Percentiles rank a stretch among this genome's conserved stretches.
Conservation (phyloP, 2,888 invertebrate species). For the Melanostoma scalare region DNA sequence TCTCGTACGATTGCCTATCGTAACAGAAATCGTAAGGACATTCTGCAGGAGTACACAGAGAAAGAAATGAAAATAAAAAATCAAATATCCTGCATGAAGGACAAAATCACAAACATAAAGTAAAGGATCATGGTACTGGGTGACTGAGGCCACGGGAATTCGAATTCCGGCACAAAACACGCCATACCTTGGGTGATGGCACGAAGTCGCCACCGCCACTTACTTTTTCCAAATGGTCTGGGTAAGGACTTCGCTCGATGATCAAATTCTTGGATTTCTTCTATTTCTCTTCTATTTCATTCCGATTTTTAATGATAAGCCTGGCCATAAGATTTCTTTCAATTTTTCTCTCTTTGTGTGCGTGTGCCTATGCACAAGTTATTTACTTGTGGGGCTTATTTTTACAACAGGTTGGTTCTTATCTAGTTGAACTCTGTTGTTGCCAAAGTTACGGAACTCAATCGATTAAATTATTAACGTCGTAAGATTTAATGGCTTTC, state of each 20-base stretch:
- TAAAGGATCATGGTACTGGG: no score
- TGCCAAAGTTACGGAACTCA: conserved; percentile 63
- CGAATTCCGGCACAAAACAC: neutral
- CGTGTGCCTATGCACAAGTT: no score
- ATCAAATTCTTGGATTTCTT: conserved; percentile 69
- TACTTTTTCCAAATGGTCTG: neutral
- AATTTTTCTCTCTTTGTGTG: conserved; percentile 35
- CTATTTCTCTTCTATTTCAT: conserved; percentile 61
- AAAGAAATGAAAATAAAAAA: conserved; percentile 42
- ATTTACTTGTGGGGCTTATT: conserved; percentile 36
- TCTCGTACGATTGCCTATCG: conserved; percentile 83
- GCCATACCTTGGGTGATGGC: neutral
- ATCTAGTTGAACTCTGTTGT: conserved; percentile 54
- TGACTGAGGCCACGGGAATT: neutral
- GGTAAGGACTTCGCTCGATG: conserved; percentile 18
- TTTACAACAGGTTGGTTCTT: conserved; percentile 5
- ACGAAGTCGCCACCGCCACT: neutral
- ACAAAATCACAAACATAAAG: conserved; percentile 39
- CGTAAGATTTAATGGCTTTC: conserved; percentile 66
- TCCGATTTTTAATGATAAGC: conserved; percentile 72
- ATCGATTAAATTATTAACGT: conserved; percentile 71
- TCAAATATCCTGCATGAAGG: conserved; percentile 15
- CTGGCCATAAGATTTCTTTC: conserved; percentile 60
- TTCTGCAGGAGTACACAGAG: conserved; percentile 77
- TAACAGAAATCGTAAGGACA: conserved; percentile 84